These are phyloP conservation scores for Hypothenemus hampei DNA, from an alignment of 1,140 invertebrate species.

Conservation along the genomic window DNA sequence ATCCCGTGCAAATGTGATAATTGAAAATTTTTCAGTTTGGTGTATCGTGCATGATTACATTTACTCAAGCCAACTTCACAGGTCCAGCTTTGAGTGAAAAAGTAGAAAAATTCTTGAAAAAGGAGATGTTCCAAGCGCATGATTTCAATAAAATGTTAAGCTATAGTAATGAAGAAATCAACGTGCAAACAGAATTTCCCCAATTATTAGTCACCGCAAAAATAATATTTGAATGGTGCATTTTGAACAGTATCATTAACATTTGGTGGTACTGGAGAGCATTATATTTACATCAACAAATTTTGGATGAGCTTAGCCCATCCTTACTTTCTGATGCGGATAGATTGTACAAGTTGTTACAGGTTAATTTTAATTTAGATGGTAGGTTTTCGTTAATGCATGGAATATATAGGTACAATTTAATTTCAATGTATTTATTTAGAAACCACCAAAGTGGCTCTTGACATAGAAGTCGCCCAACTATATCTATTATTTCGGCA, in stretches of 20 bases:
- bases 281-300: conserved; percentile 66
- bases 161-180: conserved; percentile 58
- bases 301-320: conserved; percentile 67
- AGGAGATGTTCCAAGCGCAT: conserved; percentile 43
- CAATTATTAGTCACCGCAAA: conserved; percentile 60
- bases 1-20: too few species aligned
- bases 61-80: conserved; percentile 77
- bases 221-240: conserved; percentile 55
- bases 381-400: conserved; percentile 16
- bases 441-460: conserved; percentile 54
- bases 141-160: conserved; percentile 48
- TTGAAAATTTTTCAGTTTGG: conserved; percentile 43
- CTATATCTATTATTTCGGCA: conserved; percentile 71
- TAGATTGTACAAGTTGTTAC: conserved; percentile 49
- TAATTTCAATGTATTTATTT: too few species aligned
- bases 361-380: conserved; percentile 37
- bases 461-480: conserved; percentile 70
- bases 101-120: conserved; percentile 47
- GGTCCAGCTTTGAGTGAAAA: conserved; percentile 55
- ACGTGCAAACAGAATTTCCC: conserved; percentile 58
- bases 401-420: too few species aligned
- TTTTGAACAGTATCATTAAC: conserved; percentile 34
- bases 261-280: conserved; percentile 72
- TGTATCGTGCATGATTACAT: conserved; percentile 60
- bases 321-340: conserved; percentile 59